Conservation (phyloP, 2,113 vertebrate genomes). For the Petromus typicus region DNA sequence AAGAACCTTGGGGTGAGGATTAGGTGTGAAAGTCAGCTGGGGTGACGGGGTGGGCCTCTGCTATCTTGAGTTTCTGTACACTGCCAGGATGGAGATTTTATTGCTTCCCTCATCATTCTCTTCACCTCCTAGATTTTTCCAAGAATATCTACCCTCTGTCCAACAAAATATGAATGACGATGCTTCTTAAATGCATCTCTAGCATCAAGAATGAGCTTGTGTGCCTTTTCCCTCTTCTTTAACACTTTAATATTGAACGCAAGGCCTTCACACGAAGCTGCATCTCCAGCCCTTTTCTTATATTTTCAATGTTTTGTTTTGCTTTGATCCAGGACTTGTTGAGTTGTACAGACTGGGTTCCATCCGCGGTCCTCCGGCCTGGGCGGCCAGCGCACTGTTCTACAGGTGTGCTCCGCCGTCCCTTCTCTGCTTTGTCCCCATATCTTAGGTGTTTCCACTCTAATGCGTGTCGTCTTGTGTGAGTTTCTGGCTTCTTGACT, state of each 20-base stretch:
- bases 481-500: background rate
- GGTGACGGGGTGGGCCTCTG: background rate
- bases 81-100: background rate
- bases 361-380: background rate
- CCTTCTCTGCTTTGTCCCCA: background rate
- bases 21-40: background rate
- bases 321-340: background rate
- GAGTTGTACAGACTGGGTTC: background rate
- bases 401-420: background rate
- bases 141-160: background rate
- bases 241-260: background rate
- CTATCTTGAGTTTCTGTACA: background rate
- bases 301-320: background rate
- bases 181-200: background rate
- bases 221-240: background rate
- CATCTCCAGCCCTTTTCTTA: background rate
- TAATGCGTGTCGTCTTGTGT: background rate
- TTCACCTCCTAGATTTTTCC: background rate
- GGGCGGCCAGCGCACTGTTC: background rate
- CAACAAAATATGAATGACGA: background rate
- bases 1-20: background rate
- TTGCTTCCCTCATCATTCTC: background rate
- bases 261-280: background rate
- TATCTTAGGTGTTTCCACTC: background rate
- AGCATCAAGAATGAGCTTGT: background rate